A percentile compares a stretch with the other conserved stretches of the same genome.
These are phyloP conservation scores for Lochmaea capreae DNA, from an alignment of 2,888 invertebrate genomes.

Conservation along the genomic window DNA sequence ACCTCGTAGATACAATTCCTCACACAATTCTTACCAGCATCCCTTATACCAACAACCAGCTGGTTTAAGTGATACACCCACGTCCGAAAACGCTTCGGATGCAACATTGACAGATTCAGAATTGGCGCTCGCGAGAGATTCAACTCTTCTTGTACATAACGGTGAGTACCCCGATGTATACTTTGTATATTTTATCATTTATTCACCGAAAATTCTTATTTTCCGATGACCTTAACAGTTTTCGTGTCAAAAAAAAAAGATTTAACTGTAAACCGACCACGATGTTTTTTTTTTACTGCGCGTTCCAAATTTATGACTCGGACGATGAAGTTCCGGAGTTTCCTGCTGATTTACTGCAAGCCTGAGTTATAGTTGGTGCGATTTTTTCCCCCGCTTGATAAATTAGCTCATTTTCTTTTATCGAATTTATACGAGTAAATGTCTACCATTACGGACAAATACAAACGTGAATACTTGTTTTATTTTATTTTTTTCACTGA, in stretches of 20 bases:
- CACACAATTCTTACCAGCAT: slow-evolving; percentile 69
- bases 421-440: slow-evolving; percentile 33
- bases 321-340: slow-evolving; percentile 38
- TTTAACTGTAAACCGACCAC: slow-evolving; percentile 22
- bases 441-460: slow-evolving; percentile 24
- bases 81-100: slow-evolving; percentile 87
- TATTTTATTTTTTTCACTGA: background rate
- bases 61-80: slow-evolving; percentile 81
- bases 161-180: slow-evolving; percentile 68
- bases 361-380: slow-evolving; percentile 32
- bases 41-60: slow-evolving; percentile 66
- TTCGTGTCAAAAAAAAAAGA: slow-evolving; percentile 11
- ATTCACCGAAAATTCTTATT: too few relatives aligned
- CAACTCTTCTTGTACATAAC: slow-evolving; percentile 85
- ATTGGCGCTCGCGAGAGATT: slow-evolving; percentile 83
- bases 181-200: too few relatives aligned
- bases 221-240: background rate
- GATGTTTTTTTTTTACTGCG: slow-evolving; percentile 22
- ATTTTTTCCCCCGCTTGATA: slow-evolving; percentile 34
- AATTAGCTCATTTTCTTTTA: slow-evolving; percentile 35
- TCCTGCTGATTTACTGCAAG: slow-evolving; percentile 31
- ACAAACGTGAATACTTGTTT: slow-evolving; percentile 8
- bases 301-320: slow-evolving; percentile 36
- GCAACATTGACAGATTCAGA: slow-evolving; percentile 87
- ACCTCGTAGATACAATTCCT: slow-evolving; percentile 68